phyloP scores from a whole-genome alignment of 2,113 vertebrate genomes.

The Montifringilla adamsi region DNA sequence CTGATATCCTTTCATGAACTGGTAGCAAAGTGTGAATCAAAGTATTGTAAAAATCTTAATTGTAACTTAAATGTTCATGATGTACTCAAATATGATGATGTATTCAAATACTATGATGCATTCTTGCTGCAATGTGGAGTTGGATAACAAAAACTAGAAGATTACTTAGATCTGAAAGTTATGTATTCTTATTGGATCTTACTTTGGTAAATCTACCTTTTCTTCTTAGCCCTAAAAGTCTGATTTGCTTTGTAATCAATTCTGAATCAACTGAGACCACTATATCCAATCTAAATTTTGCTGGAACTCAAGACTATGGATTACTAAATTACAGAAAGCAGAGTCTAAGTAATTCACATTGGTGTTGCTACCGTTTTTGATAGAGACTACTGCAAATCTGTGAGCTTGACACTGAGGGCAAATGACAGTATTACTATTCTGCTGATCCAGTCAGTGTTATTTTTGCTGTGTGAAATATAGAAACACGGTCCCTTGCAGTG shows the following conservation, averaged over 20 bases:
- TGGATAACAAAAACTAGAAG: background rate
- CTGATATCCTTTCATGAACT: background rate
- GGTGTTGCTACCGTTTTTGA: background rate
- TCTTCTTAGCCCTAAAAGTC: background rate
- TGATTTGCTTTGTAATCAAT: background rate
- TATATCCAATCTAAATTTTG: background rate
- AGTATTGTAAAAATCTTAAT: background rate
- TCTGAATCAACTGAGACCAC: background rate
- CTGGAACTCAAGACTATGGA: rapidly evolving
- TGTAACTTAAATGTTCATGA: background rate
- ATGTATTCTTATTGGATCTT: background rate
- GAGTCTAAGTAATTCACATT: background rate
- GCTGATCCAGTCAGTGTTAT: background rate
- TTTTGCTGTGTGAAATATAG: background rate
- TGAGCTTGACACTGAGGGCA: background rate
- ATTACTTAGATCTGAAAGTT: background rate
- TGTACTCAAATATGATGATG: background rate
- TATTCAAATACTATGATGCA: background rate
- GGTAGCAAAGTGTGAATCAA: background rate
- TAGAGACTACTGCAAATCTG: background rate
- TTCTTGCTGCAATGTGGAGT: background rate
- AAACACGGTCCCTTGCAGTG: background rate
- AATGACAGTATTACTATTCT: background rate
- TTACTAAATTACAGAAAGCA: background rate
- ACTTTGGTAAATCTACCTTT: background rate